Percentiles rank a stretch among this genome's conserved stretches.
These are phyloP conservation scores for Drosophila serrata DNA, from an alignment of 1,140 invertebrate species.

Conservation along the genomic window DNA sequence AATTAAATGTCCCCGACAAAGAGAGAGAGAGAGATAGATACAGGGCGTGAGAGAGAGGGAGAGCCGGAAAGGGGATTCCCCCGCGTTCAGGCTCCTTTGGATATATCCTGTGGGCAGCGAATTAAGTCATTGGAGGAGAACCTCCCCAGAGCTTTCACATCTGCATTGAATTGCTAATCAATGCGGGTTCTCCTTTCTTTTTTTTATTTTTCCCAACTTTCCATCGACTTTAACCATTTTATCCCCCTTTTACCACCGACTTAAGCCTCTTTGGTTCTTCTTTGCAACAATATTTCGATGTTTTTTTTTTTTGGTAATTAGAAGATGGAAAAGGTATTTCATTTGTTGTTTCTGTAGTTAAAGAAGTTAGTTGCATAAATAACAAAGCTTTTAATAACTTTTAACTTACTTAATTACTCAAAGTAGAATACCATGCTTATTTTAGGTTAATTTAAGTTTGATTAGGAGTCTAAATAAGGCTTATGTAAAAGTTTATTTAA, in stretches of 20 bases:
- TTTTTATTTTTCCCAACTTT: neutral
- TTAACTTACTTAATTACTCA: neutral
- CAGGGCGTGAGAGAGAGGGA: neutral
- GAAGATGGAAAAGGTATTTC: neutral
- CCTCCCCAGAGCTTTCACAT: constrained; percentile 5
- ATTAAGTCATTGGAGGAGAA: neutral
- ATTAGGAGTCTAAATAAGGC: too few species aligned
- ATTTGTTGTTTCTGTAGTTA: too few species aligned
- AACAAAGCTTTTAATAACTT: neutral
- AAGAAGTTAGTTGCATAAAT: neutral
- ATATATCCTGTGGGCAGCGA: constrained; percentile 2
- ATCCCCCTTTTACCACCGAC: constrained; percentile 6
- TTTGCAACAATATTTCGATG: neutral
- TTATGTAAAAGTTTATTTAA: too few species aligned
- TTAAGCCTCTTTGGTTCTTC: constrained; percentile 13
- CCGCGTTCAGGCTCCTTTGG: neutral
- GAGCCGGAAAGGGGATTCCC: neutral
- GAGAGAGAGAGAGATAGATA: constrained; percentile 10
- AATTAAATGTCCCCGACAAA: constrained; percentile 57
- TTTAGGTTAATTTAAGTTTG: neutral
- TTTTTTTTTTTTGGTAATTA: constrained; percentile 9
- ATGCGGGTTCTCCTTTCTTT: constrained; percentile 16
- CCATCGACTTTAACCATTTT: constrained; percentile 2
- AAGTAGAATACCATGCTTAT: too few species aligned
- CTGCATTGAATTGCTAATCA: constrained; percentile 69